A percentile compares a stretch with the other conserved stretches of the same genome.
Conservation (phyloP, 2,797 vertebrate species). For the Sebastes taczanowskii region DNA sequence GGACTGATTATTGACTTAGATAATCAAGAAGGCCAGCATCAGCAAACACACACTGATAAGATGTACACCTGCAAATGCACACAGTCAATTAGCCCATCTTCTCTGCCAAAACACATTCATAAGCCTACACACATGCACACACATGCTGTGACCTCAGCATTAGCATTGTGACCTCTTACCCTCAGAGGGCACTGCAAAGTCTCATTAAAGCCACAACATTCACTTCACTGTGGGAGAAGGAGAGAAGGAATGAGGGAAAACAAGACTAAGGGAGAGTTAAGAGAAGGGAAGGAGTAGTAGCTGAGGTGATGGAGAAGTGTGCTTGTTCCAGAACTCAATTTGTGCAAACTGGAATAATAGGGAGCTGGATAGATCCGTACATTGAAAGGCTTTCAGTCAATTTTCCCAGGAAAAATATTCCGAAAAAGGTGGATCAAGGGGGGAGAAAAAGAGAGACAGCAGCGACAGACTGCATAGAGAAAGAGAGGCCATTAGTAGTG, state of each 20-base stretch:
- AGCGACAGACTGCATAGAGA: slow-evolving; percentile 3
- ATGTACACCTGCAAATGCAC: neutral
- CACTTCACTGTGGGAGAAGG: neutral
- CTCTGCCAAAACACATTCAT: neutral
- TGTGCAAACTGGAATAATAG: slow-evolving; percentile 12
- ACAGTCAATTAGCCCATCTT: neutral
- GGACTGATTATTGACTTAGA: no score
- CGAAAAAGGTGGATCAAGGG: neutral
- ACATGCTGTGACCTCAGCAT: slow-evolving; percentile 9
- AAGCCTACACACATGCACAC: neutral
- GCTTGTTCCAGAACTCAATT: slow-evolving; percentile 4
- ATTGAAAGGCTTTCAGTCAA: neutral
- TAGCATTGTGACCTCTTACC: slow-evolving; percentile 31
- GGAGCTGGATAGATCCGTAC: neutral
- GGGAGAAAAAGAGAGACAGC: neutral
- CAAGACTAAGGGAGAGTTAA: neutral
- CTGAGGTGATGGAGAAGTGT: neutral
- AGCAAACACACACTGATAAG: neutral
- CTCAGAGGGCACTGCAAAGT: slow-evolving; percentile 20
- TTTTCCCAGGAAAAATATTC: neutral
- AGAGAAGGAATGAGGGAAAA: neutral
- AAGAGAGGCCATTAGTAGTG: slow-evolving; percentile 1
- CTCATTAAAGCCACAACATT: slow-evolving; percentile 47
- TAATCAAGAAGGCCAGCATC: neutral
- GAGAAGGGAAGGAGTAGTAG: neutral